Evolutionary conservation across 2,797 vertebrate genomes (phyloP), one percentile per base, ranked within the genome.

Genomic region (Etheostoma perlongum): DNA sequence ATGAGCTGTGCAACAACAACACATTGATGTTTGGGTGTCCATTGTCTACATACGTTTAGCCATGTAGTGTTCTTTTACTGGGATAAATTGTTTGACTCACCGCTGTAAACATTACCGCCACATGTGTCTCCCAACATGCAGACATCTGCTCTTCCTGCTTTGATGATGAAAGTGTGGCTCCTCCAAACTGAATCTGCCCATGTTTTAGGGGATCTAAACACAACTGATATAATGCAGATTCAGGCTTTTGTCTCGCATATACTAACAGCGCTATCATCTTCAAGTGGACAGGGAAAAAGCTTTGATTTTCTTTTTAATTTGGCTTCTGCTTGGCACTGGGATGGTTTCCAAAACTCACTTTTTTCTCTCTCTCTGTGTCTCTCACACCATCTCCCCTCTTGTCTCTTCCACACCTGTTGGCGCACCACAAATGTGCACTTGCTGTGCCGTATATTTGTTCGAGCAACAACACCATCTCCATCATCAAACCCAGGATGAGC

Each of bases 381-480:
- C 82, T 71, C 85, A 52, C 73, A 78, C 76, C 69, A 64, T 73
- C 82, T 76, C 78, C 69, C 84, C 79, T 81, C 78, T 85, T 78
- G 81, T 88, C 79, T 86, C 63, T 21, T 93, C 95, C 96, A 95
- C 97, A 98, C 97, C 97, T 98, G 96, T 97, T 96, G 93, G 91
- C 87, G 91, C 82, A 93, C 93, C 94, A 94, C 95, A 96, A 96
- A 96, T 95, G 91, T 95, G 88, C 89, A 90, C 79, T 80, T 30
- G 65, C 81, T 27, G 85, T 91, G 91, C 95, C 81, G 93, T 91
- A 92, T 67, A 63, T 84, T 93, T 94, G 95, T 93, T 93, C 91
- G 92, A 95, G 96, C 94, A 96, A 96, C 93, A 92, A 89, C 95
- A 93, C 94, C 94, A 89, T 96, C 94, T 94, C 96, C 94, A 94